These are phyloP conservation scores for Zaprionus lineosus DNA, from an alignment of 2,888 invertebrate genomes.

Conservation along the genomic window DNA sequence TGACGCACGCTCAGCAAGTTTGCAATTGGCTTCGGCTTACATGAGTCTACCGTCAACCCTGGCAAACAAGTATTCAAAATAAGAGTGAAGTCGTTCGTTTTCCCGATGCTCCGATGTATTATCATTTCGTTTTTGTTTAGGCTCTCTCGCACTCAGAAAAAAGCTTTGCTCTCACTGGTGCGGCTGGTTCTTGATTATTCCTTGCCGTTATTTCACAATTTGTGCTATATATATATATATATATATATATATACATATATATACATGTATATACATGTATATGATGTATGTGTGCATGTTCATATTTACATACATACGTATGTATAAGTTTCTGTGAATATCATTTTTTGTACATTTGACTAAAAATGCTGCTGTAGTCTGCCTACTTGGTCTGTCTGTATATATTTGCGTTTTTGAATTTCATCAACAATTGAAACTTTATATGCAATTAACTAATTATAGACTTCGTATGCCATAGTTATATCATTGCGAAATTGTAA, in stretches of 20 bases:
- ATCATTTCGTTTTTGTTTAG: no score
- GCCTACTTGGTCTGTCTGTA: no score
- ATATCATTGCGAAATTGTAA: constrained; percentile 12
- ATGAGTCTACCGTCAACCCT: no score
- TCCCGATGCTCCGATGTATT: no score
- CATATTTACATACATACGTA: not conserved
- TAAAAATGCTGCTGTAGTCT: no score
- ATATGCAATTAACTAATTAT: constrained; percentile 64
- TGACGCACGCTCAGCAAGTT: constrained; percentile 7
- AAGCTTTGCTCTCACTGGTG: constrained; percentile 15
- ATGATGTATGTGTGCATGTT: not conserved
- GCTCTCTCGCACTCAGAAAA: constrained; percentile 4
- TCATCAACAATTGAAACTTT: constrained; percentile 55
- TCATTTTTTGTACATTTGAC: no score
- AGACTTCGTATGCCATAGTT: constrained; percentile 40
- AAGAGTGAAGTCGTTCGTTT: no score
- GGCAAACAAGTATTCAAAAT: constrained; percentile 50
- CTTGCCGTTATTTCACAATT: constrained; percentile 44
- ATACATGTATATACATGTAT: not conserved
- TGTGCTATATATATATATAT: not conserved
- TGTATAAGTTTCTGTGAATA: not conserved
- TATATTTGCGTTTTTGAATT: constrained; percentile 36
- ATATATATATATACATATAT: constrained; percentile 2
- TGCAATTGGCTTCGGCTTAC: constrained; percentile 13
- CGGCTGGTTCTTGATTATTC: constrained; percentile 15